Conservation (phyloP, 2,797 vertebrate species). For the Fundulus diaphanus region DNA sequence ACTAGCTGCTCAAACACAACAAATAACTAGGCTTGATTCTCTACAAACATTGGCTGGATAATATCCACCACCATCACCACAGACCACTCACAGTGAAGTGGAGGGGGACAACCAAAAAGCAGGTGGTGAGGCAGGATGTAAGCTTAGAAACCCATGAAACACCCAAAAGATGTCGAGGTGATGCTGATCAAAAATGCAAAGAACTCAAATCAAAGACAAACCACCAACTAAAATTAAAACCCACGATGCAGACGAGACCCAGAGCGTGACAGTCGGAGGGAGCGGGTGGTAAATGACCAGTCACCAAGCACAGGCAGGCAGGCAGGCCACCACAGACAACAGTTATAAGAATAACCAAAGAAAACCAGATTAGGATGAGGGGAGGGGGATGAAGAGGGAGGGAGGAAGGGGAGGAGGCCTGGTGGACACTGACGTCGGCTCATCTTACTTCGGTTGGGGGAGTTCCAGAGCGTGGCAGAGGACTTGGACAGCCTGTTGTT, state of each 20-base stretch:
- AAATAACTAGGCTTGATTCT: neutral
- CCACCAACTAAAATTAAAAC: conserved; percentile 64
- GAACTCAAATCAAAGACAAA: conserved; percentile 63
- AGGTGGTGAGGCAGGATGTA: conserved; percentile 44
- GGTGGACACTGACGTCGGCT: conserved; percentile 73
- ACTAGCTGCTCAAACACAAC: no score
- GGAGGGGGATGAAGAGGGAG: conserved; percentile 41
- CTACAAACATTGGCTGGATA: conserved; percentile 36
- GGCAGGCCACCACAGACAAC: conserved; percentile 80
- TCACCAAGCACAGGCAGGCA: conserved; percentile 84
- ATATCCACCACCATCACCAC: conserved; percentile 57
- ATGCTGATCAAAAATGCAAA: conserved; percentile 72
- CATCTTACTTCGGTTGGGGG: conserved; percentile 98
- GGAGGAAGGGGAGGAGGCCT: conserved; percentile 57
- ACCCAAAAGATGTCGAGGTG: conserved; percentile 64
- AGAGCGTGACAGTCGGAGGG: conserved; percentile 52
- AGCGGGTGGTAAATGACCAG: conserved; percentile 73
- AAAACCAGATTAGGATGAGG: conserved; percentile 60
- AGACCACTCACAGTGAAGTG: conserved; percentile 58
- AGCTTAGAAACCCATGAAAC: conserved; percentile 37
- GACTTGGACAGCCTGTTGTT: conserved; percentile 99
- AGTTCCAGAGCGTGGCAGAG: conserved; percentile 98
- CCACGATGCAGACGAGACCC: conserved; percentile 78
- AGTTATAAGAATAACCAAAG: conserved; percentile 50
- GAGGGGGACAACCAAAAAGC: conserved; percentile 55